These are phyloP conservation scores for Drosophila athabasca DNA, from an alignment of 1,140 invertebrate genomes.

Conservation along the genomic window DNA sequence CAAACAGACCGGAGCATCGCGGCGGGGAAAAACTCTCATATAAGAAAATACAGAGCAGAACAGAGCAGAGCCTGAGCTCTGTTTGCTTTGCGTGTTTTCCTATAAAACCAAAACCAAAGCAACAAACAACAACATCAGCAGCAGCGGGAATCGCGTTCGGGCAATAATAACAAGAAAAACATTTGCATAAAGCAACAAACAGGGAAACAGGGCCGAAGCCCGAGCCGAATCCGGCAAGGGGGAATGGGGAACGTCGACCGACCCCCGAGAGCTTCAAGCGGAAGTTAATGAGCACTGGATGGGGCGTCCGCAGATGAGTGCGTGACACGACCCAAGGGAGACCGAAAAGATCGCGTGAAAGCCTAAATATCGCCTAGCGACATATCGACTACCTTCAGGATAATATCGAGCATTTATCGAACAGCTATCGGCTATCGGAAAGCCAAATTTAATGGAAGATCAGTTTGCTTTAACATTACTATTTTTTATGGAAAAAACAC, in stretches of 20 bases:
- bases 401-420: no score
- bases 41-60: conserved; percentile 36
- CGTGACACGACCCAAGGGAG: conserved; percentile 25
- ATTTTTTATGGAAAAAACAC: no score
- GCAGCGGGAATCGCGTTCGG: conserved; percentile 43
- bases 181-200: conserved; percentile 82
- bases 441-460: no score
- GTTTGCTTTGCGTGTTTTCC: conserved; percentile 79
- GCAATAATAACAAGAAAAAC: conserved; percentile 79
- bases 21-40: conserved; percentile 36
- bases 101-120: conserved; percentile 71
- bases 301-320: conserved; percentile 4
- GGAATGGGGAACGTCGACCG: conserved; percentile 14
- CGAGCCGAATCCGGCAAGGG: not conserved
- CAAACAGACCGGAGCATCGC: conserved; percentile 55
- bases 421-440: no score
- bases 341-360: not conserved
- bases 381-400: no score
- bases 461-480: no score
- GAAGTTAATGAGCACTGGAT: conserved; percentile 69
- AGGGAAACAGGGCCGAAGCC: conserved; percentile 19
- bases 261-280: conserved; percentile 50
- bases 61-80: conserved; percentile 45
- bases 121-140: conserved; percentile 39
- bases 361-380: not conserved